Conservation (phyloP, 2,888 invertebrate species). For the Cerastis rubricosa region DNA sequence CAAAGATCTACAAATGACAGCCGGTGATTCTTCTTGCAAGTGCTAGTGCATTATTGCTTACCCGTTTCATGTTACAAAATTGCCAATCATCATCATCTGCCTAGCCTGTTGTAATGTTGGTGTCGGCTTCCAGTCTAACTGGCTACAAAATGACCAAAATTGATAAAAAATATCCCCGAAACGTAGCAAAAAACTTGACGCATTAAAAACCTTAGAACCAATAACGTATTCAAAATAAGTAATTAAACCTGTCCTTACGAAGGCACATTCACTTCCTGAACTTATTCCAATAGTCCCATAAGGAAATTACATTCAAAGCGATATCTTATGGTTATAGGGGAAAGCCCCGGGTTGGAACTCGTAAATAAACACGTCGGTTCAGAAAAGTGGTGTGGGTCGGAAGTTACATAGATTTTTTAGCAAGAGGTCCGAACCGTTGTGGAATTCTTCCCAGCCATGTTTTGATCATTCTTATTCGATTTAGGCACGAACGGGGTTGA, state of each 20-base stretch:
- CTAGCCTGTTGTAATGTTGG: no score
- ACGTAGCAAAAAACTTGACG: background rate
- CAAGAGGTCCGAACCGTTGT: background rate
- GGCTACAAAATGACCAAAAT: background rate
- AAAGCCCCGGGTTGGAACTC: background rate
- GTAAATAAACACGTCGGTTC: background rate
- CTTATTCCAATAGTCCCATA: constrained; percentile 18
- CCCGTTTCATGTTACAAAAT: no score
- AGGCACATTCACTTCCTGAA: constrained; percentile 13
- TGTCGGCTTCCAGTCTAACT: no score
- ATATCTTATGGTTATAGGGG: background rate
- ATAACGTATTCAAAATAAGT: background rate
- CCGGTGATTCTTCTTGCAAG: no score
- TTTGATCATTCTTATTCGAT: background rate
- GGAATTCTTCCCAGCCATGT: background rate
- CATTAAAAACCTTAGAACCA: background rate
- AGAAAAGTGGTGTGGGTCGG: background rate
- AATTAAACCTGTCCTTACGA: constrained; percentile 9
- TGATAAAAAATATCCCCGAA: background rate
- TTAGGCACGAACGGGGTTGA: background rate
- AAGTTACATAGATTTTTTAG: background rate
- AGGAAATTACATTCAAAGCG: constrained; percentile 8
- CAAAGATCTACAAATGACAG: no score
- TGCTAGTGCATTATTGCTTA: no score
- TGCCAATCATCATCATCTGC: background rate